Evolutionary conservation across 1,140 invertebrate genomes (phyloP), one percentile per base, ranked within the genome.

Genomic region (Bilobella aurantiaca): DNA sequence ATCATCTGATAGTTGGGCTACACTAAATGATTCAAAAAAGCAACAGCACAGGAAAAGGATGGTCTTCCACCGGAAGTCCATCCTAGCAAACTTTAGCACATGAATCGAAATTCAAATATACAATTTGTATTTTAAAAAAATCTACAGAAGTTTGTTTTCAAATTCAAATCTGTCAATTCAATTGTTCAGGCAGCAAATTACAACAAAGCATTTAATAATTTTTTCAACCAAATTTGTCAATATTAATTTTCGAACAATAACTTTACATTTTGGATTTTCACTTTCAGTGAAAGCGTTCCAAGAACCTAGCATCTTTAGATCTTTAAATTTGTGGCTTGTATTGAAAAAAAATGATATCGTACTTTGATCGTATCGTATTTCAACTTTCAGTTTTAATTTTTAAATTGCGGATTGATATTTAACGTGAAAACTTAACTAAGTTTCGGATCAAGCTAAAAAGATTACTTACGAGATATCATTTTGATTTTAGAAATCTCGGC

Each of bases 401-500:
- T 12, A n/a, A 8, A 42, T 12, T 42, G 37, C n/a, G 8, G 37
- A n/a, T 42, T 42, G 8, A 12, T 12, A 8, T n/a, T 8, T 42
- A 42, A 12, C 37, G 37, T 42, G n/a, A n/a, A n/a, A n/a, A n/a
- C n/a, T n/a, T n/a, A n/a, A n/a, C n/a, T n/a, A n/a, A n/a, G n/a
- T n/a, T 42, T 8, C 37, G 37, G 37, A 12, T 8, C 8, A 8
- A 42, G n/a, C 37, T 42, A 8, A 12, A 42, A 42, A 42, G n/a
- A 42, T 62, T 5, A 32, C 34, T 46, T 1, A n/a, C n/a, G n/a
- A n/a, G n/a, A n/a, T n/a, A n/a, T n/a, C n/a, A n/a, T 25, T 62
- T 27, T 56, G 29, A 63, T 62, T 62, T 49, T 58, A 58, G 86
- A 75, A 85, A 86, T 77, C 76, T 87, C 69, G 85, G 82, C 66